Conservation (phyloP, 64 coral and sea anemone genomes). For the Montipora sp. region DNA sequence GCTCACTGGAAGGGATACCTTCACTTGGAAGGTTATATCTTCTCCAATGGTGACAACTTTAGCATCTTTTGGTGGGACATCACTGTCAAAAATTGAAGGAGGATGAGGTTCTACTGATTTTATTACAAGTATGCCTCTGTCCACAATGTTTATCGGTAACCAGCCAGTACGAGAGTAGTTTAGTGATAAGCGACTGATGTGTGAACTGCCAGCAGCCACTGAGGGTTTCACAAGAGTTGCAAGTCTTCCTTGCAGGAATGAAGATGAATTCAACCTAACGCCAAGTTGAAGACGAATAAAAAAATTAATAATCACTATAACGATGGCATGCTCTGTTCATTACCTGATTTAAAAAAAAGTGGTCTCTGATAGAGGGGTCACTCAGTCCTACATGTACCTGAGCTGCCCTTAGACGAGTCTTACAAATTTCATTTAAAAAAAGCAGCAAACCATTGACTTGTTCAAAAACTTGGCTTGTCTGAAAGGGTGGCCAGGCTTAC, state of each 20-base stretch:
- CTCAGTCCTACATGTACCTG: too few relatives aligned
- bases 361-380: not conserved
- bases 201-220: slow-evolving; percentile 40
- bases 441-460: too few relatives aligned
- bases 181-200: slow-evolving; percentile 39
- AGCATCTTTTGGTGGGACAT: slow-evolving; percentile 18
- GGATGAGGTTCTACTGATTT: not conserved
- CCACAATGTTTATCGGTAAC: slow-evolving; percentile 1
- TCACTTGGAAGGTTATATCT: slow-evolving; percentile 50
- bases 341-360: not conserved
- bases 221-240: slow-evolving; percentile 45
- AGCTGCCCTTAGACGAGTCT: too few relatives aligned
- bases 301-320: not conserved
- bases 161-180: slow-evolving; percentile 51
- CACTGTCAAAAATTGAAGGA: slow-evolving; percentile 27
- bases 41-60: slow-evolving; percentile 71
- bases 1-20: slow-evolving; percentile 70
- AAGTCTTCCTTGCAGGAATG: slow-evolving; percentile 23
- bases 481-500: too few relatives aligned
- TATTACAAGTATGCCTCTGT: not conserved
- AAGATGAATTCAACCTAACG: slow-evolving; percentile 40
- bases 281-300: not conserved
- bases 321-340: not conserved
- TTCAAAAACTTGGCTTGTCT: too few relatives aligned
- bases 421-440: too few relatives aligned